These are phyloP conservation scores for Cryptocephalus primarius DNA, from an alignment of 2,888 invertebrate species.

Conservation along the genomic window DNA sequence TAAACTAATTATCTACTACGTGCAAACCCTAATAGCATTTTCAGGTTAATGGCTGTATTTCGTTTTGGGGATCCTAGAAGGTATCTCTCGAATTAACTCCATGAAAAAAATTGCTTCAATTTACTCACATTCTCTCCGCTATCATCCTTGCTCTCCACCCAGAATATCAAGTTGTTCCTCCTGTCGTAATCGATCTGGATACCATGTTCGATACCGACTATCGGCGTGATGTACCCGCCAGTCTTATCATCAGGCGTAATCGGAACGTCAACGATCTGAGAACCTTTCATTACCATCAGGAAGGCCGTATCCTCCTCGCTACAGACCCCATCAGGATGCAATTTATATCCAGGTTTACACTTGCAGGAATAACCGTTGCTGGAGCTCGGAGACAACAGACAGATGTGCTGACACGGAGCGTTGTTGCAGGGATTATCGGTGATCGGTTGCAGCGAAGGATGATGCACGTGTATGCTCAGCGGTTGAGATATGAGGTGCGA, in stretches of 20 bases:
- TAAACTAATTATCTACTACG: no score
- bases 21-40: no score
- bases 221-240: conserved; percentile 71
- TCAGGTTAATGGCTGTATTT: no score
- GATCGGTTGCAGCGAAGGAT: conserved; percentile 84
- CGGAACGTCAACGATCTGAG: conserved; percentile 79
- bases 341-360: conserved; percentile 79
- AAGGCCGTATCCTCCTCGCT: conserved; percentile 79
- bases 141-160: conserved; percentile 71
- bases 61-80: no score
- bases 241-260: conserved; percentile 64
- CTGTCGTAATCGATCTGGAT: conserved; percentile 88
- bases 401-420: conserved; percentile 77
- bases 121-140: conserved; percentile 52
- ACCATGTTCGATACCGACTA: conserved; percentile 81
- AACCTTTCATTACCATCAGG: conserved; percentile 79
- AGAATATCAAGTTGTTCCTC: conserved; percentile 72
- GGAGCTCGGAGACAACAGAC: conserved; percentile 72
- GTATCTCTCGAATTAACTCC: no score
- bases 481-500: conserved; percentile 92
- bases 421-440: conserved; percentile 65
- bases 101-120: no score
- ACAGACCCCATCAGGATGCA: conserved; percentile 56
- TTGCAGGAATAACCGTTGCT: conserved; percentile 70
- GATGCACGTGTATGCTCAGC: conserved; percentile 89